Percentiles rank a stretch among this genome's conserved stretches.
Evolutionary conservation across 2,113 vertebrate genomes (phyloP).

Genomic region (Cyphomyrus plagiostoma): DNA sequence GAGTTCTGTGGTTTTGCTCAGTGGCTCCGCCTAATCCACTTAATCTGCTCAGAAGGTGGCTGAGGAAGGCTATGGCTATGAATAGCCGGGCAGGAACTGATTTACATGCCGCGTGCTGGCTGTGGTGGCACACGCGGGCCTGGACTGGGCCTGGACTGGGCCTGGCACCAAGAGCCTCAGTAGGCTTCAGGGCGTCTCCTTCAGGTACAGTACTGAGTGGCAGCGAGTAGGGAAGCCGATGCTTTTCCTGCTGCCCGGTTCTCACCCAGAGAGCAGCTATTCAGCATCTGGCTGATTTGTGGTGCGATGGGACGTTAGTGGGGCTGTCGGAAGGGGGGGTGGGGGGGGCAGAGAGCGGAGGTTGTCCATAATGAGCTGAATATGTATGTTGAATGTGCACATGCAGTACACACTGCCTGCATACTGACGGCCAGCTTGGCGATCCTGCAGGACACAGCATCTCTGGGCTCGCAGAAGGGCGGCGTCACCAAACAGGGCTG

Average conservation of each 20-base stretch:
- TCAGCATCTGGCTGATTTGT: slow-evolving; percentile 28
- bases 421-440: slow-evolving; percentile 18
- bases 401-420: not conserved
- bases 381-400: not conserved
- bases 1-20: not conserved
- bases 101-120: not conserved
- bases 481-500: slow-evolving; percentile 95
- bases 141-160: not conserved
- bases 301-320: slow-evolving; percentile 17
- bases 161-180: not conserved
- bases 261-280: slow-evolving; percentile 28
- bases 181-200: not conserved
- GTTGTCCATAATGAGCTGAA: slow-evolving; percentile 33
- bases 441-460: slow-evolving; percentile 79
- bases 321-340: slow-evolving; percentile 28
- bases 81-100: not conserved
- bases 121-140: not conserved
- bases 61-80: not conserved
- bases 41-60: not conserved
- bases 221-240: not conserved
- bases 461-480: slow-evolving; percentile 93
- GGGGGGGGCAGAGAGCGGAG: slow-evolving; percentile 37
- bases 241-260: slow-evolving; percentile 7
- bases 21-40: not conserved
- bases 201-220: not conserved